Evolutionary conservation across 2,113 vertebrate genomes (phyloP), one percentile per base, ranked within the genome.

Genomic region (Tupaia chinensis): DNA sequence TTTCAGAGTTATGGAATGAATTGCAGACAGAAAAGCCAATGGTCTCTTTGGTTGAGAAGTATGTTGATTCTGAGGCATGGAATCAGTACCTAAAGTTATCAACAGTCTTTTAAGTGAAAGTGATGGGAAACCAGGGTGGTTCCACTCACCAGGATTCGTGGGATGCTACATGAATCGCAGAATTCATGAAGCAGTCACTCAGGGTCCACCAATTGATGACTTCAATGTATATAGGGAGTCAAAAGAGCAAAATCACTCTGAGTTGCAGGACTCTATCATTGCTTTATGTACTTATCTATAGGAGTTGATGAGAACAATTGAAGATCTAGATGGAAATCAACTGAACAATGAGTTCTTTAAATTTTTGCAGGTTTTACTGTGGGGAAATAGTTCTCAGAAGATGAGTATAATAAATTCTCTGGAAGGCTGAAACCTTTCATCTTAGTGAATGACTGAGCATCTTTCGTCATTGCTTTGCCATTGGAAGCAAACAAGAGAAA

Each of bases 101-200:
- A 99, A 1, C 98, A 99, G 97, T 34, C 87, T 98, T 85, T 96
- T 99, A n/a, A 98, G 97, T 25, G 98, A 99, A 29, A 96, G 95
- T 6, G 69, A 82, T 23, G 99, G 98, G 61, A 92, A 97, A 0
- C 99, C 99, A 2, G 99, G 99, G 91, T 99, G 99, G 99, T 99
- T 99, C 98, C 98, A 98, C 92, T 99, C 99, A 2, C 99, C 99
- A 0, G 99, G 99, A 99, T 98, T 99, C n/a, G 98, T 99, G 29
- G 99, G 99, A 91, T 99, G 99, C 97, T 99, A 99, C 25, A 98
- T 99, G 99, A 99, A 99, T 96, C 99, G 99, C 16, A 99, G 99
- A 96, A 99, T 99, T 97, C 99, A 99, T 5, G 99, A 99, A 97
- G 99, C 99, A 0, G 12, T 99, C 83, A 98, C 97, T 90, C 99